Conservation (phyloP, 2,113 vertebrate species). For the Sminthopsis crassicaudata region DNA sequence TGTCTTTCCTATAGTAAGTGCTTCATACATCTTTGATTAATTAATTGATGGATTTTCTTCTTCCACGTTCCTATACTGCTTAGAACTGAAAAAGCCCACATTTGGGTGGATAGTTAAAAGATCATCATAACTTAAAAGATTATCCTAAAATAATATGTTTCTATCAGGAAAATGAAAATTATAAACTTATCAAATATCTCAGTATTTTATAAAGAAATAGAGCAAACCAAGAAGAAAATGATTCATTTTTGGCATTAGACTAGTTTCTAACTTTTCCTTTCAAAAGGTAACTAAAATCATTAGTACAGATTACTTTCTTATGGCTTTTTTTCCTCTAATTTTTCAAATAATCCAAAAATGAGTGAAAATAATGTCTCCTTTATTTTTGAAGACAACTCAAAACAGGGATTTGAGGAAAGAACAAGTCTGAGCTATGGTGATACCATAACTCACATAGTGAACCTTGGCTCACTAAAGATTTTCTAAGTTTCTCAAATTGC, state of each 20-base stretch:
- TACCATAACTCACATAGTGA: conserved; percentile 39
- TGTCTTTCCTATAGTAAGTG: background rate
- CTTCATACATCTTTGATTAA: background rate
- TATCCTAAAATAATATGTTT: conserved; percentile 28
- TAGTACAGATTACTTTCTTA: conserved; percentile 71
- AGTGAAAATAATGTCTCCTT: conserved; percentile 58
- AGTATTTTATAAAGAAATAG: conserved; percentile 56
- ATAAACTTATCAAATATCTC: conserved; percentile 70
- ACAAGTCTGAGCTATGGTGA: conserved; percentile 59
- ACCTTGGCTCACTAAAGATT: conserved; percentile 66
- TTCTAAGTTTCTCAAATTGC: conserved; percentile 69
- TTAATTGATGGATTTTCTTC: conserved; percentile 52
- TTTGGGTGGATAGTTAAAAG: conserved; percentile 62
- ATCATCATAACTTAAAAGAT: conserved; percentile 66
- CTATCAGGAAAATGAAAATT: conserved; percentile 66
- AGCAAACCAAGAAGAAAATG: conserved; percentile 68
- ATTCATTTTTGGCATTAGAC: conserved; percentile 59
- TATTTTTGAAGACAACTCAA: conserved; percentile 51
- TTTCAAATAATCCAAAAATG: conserved; percentile 68
- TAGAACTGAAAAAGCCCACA: conserved; percentile 65
- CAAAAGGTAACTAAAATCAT: conserved; percentile 62
- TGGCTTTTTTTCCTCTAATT: conserved; percentile 63
- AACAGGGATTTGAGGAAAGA: conserved; percentile 55
- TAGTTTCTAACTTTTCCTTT: conserved; percentile 72
- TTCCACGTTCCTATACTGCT: conserved; percentile 18